These are phyloP conservation scores for Schizotus pectinicornis DNA, from an alignment of 2,888 invertebrate genomes.

Conservation along the genomic window DNA sequence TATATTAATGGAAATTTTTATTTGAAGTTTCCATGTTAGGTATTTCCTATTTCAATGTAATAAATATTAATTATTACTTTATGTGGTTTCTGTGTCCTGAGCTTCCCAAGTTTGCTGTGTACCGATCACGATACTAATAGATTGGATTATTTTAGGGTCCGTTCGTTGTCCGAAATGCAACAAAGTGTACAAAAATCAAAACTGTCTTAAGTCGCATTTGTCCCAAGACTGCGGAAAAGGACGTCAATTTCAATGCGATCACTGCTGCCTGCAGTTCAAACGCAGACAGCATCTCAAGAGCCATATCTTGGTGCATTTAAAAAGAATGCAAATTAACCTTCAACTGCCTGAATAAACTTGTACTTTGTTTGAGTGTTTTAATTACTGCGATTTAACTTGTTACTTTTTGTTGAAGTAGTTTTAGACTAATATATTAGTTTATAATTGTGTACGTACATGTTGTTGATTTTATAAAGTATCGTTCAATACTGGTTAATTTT, in stretches of 20 bases:
- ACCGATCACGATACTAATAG: not conserved
- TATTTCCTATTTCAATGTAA: too few species aligned
- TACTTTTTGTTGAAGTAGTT: too few species aligned
- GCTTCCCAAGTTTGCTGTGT: not conserved
- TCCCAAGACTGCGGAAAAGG: conserved; percentile 34
- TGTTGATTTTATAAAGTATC: not conserved
- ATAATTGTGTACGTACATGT: too few species aligned
- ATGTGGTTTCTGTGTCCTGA: not conserved
- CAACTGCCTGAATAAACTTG: too few species aligned
- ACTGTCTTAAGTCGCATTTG: conserved; percentile 13
- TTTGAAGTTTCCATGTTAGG: too few species aligned
- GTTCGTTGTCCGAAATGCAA: conserved; percentile 24
- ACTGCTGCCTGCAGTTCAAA: conserved; percentile 31
- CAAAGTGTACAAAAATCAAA: conserved; percentile 33
- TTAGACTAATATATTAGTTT: too few species aligned
- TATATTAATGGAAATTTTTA: too few species aligned
- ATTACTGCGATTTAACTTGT: not conserved
- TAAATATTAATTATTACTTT: too few species aligned
- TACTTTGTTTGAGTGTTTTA: not conserved
- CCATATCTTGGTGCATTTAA: conserved; percentile 26
- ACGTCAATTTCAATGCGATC: conserved; percentile 32
- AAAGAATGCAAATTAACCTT: conserved; percentile 29
- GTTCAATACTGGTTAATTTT: not conserved
- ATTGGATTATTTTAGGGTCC: conserved; percentile 8
- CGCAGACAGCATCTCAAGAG: conserved; percentile 37